phyloP scores from a whole-genome alignment of 1,140 invertebrate species.

The Heliothis virescens region DNA sequence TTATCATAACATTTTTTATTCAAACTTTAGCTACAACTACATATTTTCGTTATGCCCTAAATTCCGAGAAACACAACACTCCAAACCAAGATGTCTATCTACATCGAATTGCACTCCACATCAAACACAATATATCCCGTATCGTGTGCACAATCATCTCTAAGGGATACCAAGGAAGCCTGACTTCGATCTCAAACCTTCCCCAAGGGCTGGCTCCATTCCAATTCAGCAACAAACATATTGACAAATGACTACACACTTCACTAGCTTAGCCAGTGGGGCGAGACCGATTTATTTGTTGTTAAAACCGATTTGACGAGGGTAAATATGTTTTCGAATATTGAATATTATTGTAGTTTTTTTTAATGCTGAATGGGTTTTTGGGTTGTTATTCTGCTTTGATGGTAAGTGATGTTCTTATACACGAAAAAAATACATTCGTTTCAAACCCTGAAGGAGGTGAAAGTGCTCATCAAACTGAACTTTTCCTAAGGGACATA shows the following conservation, averaged over 20 bases:
- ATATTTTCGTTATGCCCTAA: no score
- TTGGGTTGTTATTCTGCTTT: not conserved
- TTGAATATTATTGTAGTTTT: not conserved
- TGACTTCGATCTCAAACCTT: slow-evolving; percentile 3
- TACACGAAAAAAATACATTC: no score
- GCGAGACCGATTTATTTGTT: slow-evolving; percentile 15
- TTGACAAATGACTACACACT: slow-evolving; percentile 40
- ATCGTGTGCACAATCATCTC: not conserved
- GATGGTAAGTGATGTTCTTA: not conserved
- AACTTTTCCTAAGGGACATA: no score
- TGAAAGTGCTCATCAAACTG: no score
- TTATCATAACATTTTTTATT: no score
- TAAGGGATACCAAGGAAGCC: slow-evolving; percentile 12
- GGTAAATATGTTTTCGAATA: not conserved
- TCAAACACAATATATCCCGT: not conserved
- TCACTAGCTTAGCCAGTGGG: slow-evolving; percentile 18
- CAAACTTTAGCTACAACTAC: no score
- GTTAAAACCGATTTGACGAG: slow-evolving; percentile 7
- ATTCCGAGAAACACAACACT: no score
- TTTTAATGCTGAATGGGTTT: not conserved
- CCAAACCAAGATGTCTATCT: no score
- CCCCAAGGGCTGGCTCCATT: slow-evolving; percentile 1
- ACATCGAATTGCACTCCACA: no score
- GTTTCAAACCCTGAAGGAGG: no score
- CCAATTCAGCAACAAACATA: slow-evolving; percentile 32